These are phyloP conservation scores for Darevskia mixta DNA, from an alignment of 2,797 vertebrate species.

Conservation along the genomic window DNA sequence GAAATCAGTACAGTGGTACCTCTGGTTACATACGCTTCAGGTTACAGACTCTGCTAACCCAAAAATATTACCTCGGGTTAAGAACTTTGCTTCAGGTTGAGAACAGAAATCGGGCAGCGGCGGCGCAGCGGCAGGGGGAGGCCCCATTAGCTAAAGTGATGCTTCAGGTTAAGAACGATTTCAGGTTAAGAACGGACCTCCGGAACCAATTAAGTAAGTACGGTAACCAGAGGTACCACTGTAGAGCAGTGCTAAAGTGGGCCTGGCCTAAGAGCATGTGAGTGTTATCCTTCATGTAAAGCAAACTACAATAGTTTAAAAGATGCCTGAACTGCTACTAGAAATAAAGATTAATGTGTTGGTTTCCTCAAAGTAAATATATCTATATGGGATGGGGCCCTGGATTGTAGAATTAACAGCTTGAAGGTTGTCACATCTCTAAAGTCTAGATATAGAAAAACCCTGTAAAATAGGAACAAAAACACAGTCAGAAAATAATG, in stretches of 20 bases:
- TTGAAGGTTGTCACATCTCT: too few species aligned
- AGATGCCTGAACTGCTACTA: neutral
- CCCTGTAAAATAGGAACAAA: neutral
- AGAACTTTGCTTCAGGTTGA: too few species aligned
- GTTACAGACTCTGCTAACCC: too few species aligned
- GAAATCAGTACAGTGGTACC: neutral
- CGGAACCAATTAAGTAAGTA: too few species aligned
- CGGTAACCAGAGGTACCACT: too few species aligned
- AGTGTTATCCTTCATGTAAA: neutral
- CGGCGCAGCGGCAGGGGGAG: too few species aligned
- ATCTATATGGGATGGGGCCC: neutral
- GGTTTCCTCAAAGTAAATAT: neutral
- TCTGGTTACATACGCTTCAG: too few species aligned
- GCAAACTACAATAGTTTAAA: neutral
- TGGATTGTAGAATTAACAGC: neutral
- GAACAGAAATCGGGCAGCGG: too few species aligned
- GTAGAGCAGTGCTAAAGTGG: neutral
- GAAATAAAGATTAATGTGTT: neutral
- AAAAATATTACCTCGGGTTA: too few species aligned
- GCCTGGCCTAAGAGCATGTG: neutral
- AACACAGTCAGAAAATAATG: neutral
- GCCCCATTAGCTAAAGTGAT: too few species aligned
- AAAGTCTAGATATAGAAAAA: neutral
- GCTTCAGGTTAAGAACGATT: too few species aligned
- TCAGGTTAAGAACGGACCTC: too few species aligned